Percentiles rank a stretch among this genome's conserved stretches.
phyloP scores from a whole-genome alignment of 1,140 invertebrate species.

The Cyclargus thomasi region DNA sequence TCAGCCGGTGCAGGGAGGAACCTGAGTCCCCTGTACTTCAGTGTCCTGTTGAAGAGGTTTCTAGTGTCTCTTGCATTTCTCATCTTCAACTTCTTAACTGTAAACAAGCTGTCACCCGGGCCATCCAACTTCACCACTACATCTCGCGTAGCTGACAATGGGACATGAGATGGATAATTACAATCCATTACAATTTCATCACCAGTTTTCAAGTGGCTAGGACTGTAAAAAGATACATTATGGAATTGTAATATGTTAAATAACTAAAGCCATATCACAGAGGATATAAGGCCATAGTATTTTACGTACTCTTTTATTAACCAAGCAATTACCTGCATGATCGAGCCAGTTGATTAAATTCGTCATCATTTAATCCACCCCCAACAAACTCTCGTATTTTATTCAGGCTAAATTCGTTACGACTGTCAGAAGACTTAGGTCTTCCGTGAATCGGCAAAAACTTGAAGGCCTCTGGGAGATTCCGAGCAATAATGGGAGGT shows the following conservation, averaged over 20 bases:
- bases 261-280: not conserved
- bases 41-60: constrained; percentile 35
- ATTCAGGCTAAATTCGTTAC: constrained; percentile 13
- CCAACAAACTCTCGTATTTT: constrained; percentile 50
- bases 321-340: constrained; percentile 36
- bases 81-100: constrained; percentile 41
- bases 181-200: constrained; percentile 41
- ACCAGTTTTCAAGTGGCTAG: constrained; percentile 44
- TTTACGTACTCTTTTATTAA: constrained; percentile 9
- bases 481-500: constrained; percentile 40
- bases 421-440: constrained; percentile 28
- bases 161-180: constrained; percentile 31
- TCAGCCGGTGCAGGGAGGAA: constrained; percentile 34
- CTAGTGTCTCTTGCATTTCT: constrained; percentile 34
- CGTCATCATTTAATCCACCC: constrained; percentile 41
- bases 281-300: no score
- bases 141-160: constrained; percentile 23
- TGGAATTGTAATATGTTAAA: not conserved
- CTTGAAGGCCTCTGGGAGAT: constrained; percentile 41
- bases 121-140: constrained; percentile 15
- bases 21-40: constrained; percentile 52
- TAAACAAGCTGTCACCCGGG: constrained; percentile 30
- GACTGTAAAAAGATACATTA: constrained; percentile 38
- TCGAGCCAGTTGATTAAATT: constrained; percentile 41
- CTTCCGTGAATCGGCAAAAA: constrained; percentile 43